Base-by-base conservation (phyloP, 2,888 invertebrate species). In the Parnassius smintheus region DNA sequence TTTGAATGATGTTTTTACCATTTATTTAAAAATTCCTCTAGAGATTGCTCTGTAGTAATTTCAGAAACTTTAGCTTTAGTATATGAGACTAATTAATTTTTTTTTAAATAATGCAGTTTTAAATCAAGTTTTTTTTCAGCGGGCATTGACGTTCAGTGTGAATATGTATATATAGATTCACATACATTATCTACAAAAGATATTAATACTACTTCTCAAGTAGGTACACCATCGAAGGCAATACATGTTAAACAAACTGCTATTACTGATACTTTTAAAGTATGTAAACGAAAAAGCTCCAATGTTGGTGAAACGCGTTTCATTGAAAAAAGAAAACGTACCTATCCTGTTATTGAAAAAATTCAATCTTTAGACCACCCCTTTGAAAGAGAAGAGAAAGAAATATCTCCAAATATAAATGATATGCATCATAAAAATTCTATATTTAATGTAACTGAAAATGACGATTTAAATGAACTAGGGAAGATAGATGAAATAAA, bases 61-160 rank as follows among this genome's bases (percentile, higher is more conserved):
- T 25, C 25, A 25, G 25, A 25, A 25, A 25, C 25, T 25, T 25
- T 25, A 25, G 25, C 25, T 25, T 25, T 25, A 25, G 25, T 25
- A 25, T 25, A 3, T 25, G 25, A 25, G 25, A 25, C 25, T 25
- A 25, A 25, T 25, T 25, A 25, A 25, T 22, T 22, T 25, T 25
- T 25, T 25, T 25, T 25, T 4, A 3, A 25, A 3, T 25, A 25
- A 25, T 25, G 25, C 25, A 25, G 2, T 7, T 25, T 25, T 25
- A 25, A 25, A 25, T 25, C 25, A 25, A 25, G 25, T 10, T 51
- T 64, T 59, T 66, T 89, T 91, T 58, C 76, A 93, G 93, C 91
- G 72, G 93, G 93, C 1, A 83, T 94, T 35, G 93, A 94, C 71
- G 82, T 73, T 3, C 78, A 85, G 22, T 76, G 80, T 62, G 86